Base-by-base conservation (phyloP, 1,140 invertebrate species). In the Lepidotrigona ventralis region DNA sequence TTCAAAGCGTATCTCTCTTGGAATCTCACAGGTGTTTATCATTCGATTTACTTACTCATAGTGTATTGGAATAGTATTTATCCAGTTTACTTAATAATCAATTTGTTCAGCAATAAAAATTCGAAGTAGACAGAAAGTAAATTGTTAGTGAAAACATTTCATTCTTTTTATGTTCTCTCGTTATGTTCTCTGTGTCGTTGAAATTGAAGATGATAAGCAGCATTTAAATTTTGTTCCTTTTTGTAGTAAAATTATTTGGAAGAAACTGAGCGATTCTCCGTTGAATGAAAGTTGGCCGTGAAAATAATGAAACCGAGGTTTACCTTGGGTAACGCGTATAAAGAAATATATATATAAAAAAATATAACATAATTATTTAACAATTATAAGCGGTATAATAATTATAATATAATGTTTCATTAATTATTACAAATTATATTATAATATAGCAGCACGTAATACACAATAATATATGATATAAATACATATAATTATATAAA, bases 251-350 rank as follows among this genome's bases (percentile, higher is more conserved):
- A 86, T 68, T 83, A 0, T 85, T 90, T 9, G 85, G 78, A 75
- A 90, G 91, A 70, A 91, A 90, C 89, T 92, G 93, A 29, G 89
- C 89, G 75, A 90, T 91, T 80, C 84, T 87, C 53, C 91, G 92
- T 39, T 89, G 91, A 83, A 66, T 89, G 81, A 63, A 74, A 33
- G 39, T 53, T 5, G 46, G 39, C 86, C 91, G 89, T 0, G 89
- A 91, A 29, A 91, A 92, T 58, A 51, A n/a, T 89, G 17, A 89
- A 90, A 39, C 84, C 90, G 0, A 92, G 91, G 83, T 95, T 75
- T 95, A 94, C 86, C 94, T 90, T 75, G 94, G 94, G 94, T 33
- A 33, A 90, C 39, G 0, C 89, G 86, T 68, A 23, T 53, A 53
- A 39, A 39, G 3, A 8, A 39, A 39, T 39, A 39, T 39, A 39